Base-by-base conservation (phyloP, 2,888 invertebrate species). In the Pollenia amentaria region DNA sequence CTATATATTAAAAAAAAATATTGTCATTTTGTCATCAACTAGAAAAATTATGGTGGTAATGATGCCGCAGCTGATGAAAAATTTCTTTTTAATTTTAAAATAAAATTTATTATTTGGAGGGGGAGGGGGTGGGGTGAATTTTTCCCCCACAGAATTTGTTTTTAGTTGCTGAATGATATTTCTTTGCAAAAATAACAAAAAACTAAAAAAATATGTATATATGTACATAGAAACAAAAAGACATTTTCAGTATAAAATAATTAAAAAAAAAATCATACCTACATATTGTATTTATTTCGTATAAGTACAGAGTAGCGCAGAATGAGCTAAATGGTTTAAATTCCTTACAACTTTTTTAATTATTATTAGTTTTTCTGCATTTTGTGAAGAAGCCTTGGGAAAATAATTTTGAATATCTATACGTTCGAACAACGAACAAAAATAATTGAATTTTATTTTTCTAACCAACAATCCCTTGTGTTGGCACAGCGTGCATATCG, bases 11-110 rank as follows among this genome's bases (percentile, higher is more conserved):
- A 57, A 40, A 73, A 57, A 46, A 64, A 73, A 65, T 57, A 57
- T 70, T 70, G 69, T 38, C 51, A 82, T 82, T 73, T 82, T 76
- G 76, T 83, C 76, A 65, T 55, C 21, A 53, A 70, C 77, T 57
- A 77, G 64, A 72, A 83, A 60, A 44, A 21, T 40, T 12, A 60
- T 64, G 55, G 62, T 72, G 18, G 29, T 64, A 62, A 48, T 75
- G 51, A 57, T 72, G 72, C 42, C 55, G 57, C 29, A 72, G 72
- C 57, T 72, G 67, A 81, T 67, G 73, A 81, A 67, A 75, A 81
- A 75, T 75, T 48, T 11, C 40, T 81, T 81, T 55, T 18, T 40
- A 53, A 78, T 81, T 55, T 18, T 40, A 53, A 78, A 69, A 42
- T 38, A 18, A 11, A 38, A 46, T 62, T 12, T 76, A n/a, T 38